Evolutionary conservation across 2,797 vertebrate species (phyloP), one percentile per base, ranked within the genome.

Genomic region (Enteromius afrohamiltoni): DNA sequence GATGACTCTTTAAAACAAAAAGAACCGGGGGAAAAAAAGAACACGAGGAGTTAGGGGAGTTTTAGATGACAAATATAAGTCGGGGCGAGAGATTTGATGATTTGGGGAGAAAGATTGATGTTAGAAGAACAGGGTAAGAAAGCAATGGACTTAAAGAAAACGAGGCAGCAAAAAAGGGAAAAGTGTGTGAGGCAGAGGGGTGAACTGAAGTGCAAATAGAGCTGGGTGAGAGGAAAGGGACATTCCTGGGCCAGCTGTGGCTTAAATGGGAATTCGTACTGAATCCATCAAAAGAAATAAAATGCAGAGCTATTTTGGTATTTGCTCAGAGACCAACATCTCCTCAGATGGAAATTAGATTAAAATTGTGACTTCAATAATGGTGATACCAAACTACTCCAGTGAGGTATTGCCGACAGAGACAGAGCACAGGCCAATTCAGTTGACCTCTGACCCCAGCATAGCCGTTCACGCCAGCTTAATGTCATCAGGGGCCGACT

Each of bases 181-280:
- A n/a, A 58, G 23, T 29, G 67, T 21, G 47, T 53, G 64, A 23
- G 64, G 91, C 89, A 92, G 90, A 89, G 91, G 92, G 91, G 91
- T 90, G 90, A 88, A 78, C 88, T 86, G 81, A 91, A 80, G 91
- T 88, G 90, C 79, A 87, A 68, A 83, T 49, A 77, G 80, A 82
- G 88, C 85, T 91, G 91, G 89, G 70, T 77, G 90, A 81, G 83
- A 86, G 86, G 89, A 81, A 80, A 85, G 88, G 89, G 90, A 93
- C 93, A 94, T 95, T 95, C 93, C 93, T 91, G 87, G 90, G 90
- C 92, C 93, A 94, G 93, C 94, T 94, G 94, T 90, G 94, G 94
- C 94, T 94, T 94, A 91, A 94, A 91, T 91, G 92, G 93, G 93
- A 94, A 92, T 94, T 95, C 90, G 93, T 85, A 89, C 91, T 89